Conservation (phyloP, 2,888 invertebrate genomes). For the Miltochrista miniata region DNA sequence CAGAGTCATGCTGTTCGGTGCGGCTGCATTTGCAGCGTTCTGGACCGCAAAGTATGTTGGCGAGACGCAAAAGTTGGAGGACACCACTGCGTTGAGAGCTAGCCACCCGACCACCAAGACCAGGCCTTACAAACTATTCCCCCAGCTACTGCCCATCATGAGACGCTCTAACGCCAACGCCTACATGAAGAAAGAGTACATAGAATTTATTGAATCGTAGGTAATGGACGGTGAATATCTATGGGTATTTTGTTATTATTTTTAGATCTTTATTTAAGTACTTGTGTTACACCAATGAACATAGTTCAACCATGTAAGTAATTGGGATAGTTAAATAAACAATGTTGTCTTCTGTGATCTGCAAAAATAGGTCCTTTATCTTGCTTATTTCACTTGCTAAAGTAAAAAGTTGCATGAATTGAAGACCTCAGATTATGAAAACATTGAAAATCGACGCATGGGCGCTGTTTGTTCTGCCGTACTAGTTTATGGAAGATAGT, state of each 20-base stretch:
- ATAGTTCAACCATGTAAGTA: too few species aligned
- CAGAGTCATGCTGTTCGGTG: conserved; percentile 2
- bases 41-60: background rate
- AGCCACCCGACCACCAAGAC: background rate
- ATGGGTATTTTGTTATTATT: background rate
- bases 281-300: too few species aligned
- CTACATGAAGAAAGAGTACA: background rate
- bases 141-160: background rate
- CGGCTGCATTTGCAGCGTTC: conserved; percentile 1
- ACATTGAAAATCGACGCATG: too few species aligned
- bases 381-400: too few species aligned
- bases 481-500: too few species aligned
- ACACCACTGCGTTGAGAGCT: background rate
- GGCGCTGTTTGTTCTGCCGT: too few species aligned
- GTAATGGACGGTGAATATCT: background rate
- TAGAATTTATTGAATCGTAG: background rate
- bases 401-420: too few species aligned
- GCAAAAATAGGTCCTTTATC: too few species aligned
- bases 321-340: too few species aligned
- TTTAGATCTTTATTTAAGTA: too few species aligned
- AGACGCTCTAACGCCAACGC: background rate
- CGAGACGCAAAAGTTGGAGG: background rate
- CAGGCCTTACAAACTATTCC: background rate
- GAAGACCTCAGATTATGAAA: too few species aligned
- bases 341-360: too few species aligned